Conservation (phyloP, 2,888 invertebrate species). For the Ichneumon xanthorius region DNA sequence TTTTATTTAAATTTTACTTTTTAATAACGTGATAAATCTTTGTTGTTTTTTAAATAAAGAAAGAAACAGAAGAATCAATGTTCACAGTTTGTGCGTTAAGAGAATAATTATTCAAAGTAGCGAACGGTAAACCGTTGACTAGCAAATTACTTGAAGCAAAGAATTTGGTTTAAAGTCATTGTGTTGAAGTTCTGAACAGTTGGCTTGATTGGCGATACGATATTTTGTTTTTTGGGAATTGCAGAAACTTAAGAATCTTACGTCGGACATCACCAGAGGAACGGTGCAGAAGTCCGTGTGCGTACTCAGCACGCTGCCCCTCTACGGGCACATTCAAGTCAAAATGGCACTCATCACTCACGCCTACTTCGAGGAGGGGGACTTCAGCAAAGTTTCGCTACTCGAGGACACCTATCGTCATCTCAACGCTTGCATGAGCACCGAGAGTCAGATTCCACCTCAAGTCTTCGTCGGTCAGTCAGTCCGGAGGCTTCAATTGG, state of each 20-base stretch:
- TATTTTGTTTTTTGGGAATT: slow-evolving; percentile 44
- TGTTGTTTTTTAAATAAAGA: no score
- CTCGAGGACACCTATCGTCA: slow-evolving; percentile 97
- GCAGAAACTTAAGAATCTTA: slow-evolving; percentile 95
- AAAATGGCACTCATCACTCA: slow-evolving; percentile 98
- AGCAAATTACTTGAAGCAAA: no score
- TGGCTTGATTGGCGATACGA: no score
- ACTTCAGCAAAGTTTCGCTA: slow-evolving; percentile 94
- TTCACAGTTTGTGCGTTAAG: no score
- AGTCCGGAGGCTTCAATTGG: no score
- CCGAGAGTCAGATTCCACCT: slow-evolving; percentile 86
- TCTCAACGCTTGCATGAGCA: slow-evolving; percentile 93
- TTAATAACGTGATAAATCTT: no score
- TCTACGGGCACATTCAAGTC: slow-evolving; percentile 97
- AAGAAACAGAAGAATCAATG: no score
- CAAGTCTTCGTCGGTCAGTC: slow-evolving; percentile 90
- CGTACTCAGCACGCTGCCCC: slow-evolving; percentile 94
- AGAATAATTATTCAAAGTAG: no score
- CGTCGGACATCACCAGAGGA: slow-evolving; percentile 98
- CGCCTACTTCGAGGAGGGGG: slow-evolving; percentile 98
- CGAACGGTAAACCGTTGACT: no score
- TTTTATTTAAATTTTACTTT: no score
- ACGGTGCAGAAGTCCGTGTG: slow-evolving; percentile 99
- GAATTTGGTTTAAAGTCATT: no score
- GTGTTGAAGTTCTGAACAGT: neutral